Conservation (phyloP, 2,888 invertebrate species). For the Pilophorus perplexus region DNA sequence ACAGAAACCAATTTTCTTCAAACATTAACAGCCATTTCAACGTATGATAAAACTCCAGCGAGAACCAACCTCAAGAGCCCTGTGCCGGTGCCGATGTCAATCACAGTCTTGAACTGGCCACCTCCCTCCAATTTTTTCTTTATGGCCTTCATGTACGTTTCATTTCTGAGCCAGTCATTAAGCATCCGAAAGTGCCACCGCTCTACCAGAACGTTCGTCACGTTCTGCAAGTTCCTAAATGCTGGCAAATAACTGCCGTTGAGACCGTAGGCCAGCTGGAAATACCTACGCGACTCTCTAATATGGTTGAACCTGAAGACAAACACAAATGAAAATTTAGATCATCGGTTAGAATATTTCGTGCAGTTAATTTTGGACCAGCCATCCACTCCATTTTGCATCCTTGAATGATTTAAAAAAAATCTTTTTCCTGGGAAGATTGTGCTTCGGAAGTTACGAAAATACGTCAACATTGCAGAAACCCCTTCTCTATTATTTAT, state of each 20-base stretch:
- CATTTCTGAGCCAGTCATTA: slow-evolving; percentile 69
- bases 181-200: slow-evolving; percentile 83
- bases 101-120: slow-evolving; percentile 55
- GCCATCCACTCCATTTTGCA: no score
- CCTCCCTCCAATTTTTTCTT: slow-evolving; percentile 56
- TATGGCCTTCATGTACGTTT: slow-evolving; percentile 65
- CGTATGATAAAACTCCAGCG: neutral
- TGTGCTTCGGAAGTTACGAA: no score
- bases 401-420: no score
- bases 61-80: slow-evolving; percentile 61
- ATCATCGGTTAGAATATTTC: no score
- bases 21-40: neutral
- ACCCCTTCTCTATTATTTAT: no score
- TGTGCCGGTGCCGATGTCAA: slow-evolving; percentile 77
- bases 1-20: neutral
- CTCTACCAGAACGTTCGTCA: slow-evolving; percentile 67
- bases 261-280: slow-evolving; percentile 57
- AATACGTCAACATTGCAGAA: no score
- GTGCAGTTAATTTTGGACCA: no score
- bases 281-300: slow-evolving; percentile 58
- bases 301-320: slow-evolving; percentile 59
- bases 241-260: slow-evolving; percentile 59
- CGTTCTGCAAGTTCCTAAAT: slow-evolving; percentile 66
- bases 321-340: no score
- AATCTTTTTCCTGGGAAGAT: no score